Evolutionary conservation across 2,113 vertebrate genomes (phyloP).

Genomic region (Aphyosemion australe): DNA sequence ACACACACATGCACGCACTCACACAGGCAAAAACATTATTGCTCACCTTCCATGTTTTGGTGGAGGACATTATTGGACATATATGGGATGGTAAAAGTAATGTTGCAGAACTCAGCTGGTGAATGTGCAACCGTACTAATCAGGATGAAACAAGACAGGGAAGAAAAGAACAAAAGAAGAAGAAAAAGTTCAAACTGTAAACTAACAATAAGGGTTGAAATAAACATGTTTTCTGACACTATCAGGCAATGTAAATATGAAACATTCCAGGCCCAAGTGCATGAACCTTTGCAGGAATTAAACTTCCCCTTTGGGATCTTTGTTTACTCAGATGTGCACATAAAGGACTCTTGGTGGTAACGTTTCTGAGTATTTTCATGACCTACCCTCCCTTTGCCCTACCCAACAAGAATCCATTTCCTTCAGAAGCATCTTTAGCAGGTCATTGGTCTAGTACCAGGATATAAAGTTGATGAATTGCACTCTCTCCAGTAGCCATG

Average conservation of each 20-base stretch:
- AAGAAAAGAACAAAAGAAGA: slow-evolving; percentile 22
- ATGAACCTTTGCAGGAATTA: slow-evolving; percentile 58
- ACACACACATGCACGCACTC: no score
- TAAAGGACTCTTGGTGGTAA: slow-evolving; percentile 21
- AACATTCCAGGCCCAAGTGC: slow-evolving; percentile 64
- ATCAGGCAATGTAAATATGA: slow-evolving; percentile 72
- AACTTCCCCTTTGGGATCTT: slow-evolving; percentile 30
- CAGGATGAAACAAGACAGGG: slow-evolving; percentile 11
- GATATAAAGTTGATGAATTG: slow-evolving; percentile 12
- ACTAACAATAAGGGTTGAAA: slow-evolving; percentile 49
- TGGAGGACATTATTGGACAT: no score
- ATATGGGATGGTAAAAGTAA: no score
- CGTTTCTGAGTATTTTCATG: slow-evolving; percentile 50
- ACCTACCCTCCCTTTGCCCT: slow-evolving; percentile 53
- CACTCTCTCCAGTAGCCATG: slow-evolving; percentile 18
- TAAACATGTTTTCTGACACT: slow-evolving; percentile 64
- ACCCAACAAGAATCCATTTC: slow-evolving; percentile 37
- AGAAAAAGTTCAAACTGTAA: slow-evolving; percentile 54
- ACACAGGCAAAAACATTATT: no score
- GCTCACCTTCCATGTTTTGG: no score
- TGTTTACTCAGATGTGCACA: slow-evolving; percentile 53
- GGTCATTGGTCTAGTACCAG: slow-evolving; percentile 7
- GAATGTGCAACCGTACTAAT: no score
- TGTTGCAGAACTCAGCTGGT: no score
- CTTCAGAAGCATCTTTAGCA: slow-evolving; percentile 27